Evolutionary conservation across 2,888 invertebrate genomes (phyloP).

Genomic region (Drosophila algonquin): DNA sequence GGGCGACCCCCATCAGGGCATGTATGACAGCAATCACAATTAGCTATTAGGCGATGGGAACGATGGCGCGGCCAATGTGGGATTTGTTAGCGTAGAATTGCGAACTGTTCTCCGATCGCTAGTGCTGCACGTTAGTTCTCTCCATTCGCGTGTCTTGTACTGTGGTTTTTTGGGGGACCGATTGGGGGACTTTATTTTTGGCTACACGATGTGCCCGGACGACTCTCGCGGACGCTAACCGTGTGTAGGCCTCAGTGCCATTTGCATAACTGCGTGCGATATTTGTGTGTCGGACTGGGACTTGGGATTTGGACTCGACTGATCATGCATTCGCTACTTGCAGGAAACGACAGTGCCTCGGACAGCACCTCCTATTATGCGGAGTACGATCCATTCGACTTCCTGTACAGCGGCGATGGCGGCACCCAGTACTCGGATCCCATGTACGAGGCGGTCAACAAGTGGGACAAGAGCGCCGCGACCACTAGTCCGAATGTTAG

Average conservation of each 20-base stretch:
- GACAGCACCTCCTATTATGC: constrained; percentile 89
- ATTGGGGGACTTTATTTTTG: constrained; percentile 60
- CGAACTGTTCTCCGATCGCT: constrained; percentile 51
- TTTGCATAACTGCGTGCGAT: constrained; percentile 56
- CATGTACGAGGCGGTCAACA: constrained; percentile 88
- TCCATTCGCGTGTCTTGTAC: not conserved
- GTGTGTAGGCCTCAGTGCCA: constrained; percentile 34
- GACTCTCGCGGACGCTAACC: constrained; percentile 8
- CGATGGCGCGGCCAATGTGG: constrained; percentile 15
- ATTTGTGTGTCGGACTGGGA: constrained; percentile 19
- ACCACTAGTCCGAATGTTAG: constrained; percentile 83
- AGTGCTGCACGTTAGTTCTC: constrained; percentile 15
- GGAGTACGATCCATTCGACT: constrained; percentile 91
- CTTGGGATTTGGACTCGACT: constrained; percentile 39
- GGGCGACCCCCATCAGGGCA: constrained; percentile 26
- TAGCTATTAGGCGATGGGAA: constrained; percentile 44
- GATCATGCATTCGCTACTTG: constrained; percentile 82
- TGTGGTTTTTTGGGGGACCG: constrained; percentile 5
- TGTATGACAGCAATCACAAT: constrained; percentile 52
- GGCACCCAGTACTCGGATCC: constrained; percentile 88
- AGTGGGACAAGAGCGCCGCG: constrained; percentile 85
- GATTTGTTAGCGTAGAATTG: constrained; percentile 69
- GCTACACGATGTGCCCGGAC: constrained; percentile 41
- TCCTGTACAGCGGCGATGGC: constrained; percentile 87
- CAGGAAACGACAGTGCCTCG: constrained; percentile 86